Evolutionary conservation across 2,888 invertebrate genomes (phyloP), one percentile per base, ranked within the genome.

Genomic region (Watsonalla cultraria): DNA sequence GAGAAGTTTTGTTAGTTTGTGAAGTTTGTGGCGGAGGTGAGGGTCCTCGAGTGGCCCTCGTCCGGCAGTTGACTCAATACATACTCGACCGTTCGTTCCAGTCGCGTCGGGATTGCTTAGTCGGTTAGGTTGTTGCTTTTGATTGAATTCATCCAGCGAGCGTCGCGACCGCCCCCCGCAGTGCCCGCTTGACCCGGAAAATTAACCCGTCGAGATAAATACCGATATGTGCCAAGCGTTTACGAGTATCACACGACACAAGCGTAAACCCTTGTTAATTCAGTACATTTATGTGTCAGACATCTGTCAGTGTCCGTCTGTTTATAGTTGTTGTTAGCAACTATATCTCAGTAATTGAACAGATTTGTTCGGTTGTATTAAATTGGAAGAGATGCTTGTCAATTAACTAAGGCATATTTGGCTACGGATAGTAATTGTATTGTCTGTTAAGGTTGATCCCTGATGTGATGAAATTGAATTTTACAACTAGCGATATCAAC

Each of bases 41-140:
- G 86, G 68, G 76, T 72, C 62, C 80, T 82, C 70, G 66, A 72
- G 59, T 65, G 68, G 70, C 71, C 66, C 82, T 82, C 80, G 78
- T 74, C 68, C 65, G 68, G 74, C 78, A 81, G 80, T 78, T 78
- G 78, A 73, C 79, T 82, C 82, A 85, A 84, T 82, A 84, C 80
- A 77, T 76, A 72, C 74, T 80, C 75, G 66, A 70, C 84, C 84
- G 86, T 83, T 86, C 82, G 84, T 84, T 81, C 71, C 77, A 71
- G 67, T 74, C 70, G 72, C 73, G 74, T 67, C 78, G 80, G 80
- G 85, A 88, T 87, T 88, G 84, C 82, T 87, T 82, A 79, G 81
- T 87, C 88, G 84, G 82, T 87, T 82, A 79, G 81, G 79, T 85
- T 81, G 85, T 85, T 81, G 83, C 82, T 81, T 82, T 78, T 88